Base-by-base conservation (phyloP, 2,113 vertebrate genomes). In the Corydoras maculifer region DNA sequence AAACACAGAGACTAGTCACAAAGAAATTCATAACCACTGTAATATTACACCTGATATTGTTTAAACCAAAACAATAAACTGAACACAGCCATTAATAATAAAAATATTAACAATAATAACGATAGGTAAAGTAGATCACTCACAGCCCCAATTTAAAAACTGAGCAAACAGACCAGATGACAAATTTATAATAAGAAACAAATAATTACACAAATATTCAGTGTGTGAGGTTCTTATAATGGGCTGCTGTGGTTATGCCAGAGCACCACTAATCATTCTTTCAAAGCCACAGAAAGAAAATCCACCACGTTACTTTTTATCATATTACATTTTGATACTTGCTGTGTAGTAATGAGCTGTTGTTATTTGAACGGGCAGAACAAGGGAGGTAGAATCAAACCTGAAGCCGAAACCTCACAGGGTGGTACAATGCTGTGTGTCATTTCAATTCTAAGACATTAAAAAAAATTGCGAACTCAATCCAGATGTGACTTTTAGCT, bases 351-450 rank as follows among this genome's bases (percentile, higher is more conserved):
- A 58, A 25, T 8, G 30, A 64, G 53, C 13, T 58, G 15, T 48
- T 31, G 53, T 50, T 15, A 14, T 55, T 65, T 30, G 70, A 58
- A 58, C 18, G 53, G 58, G 62, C 54, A 55, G 55, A 65, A 67
- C 48, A 43, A 58, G 54, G 25, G 68, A 66, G 62, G 51, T 64
- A 55, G 51, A 68, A 65, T 59, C 43, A 43, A 60, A 60, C 29
- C 14, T 57, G 7, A 55, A 62, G 29, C 64, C 53, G 64, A 70
- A 74, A 31, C 64, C 69, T 58, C 18, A 32, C 15, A 59, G 75
- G 70, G 70, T 69, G 75, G 64, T 63, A 72, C 69, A 76, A 54
- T 72, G 50, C 73, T 77, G 50, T 31, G 65, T 74, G 75, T 77
- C 62, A 69, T 77, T 77, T 69, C 18, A 69, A 69, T 77, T 74